Base-by-base conservation (phyloP, 2,113 vertebrate species). In the Dicaeum eximium region DNA sequence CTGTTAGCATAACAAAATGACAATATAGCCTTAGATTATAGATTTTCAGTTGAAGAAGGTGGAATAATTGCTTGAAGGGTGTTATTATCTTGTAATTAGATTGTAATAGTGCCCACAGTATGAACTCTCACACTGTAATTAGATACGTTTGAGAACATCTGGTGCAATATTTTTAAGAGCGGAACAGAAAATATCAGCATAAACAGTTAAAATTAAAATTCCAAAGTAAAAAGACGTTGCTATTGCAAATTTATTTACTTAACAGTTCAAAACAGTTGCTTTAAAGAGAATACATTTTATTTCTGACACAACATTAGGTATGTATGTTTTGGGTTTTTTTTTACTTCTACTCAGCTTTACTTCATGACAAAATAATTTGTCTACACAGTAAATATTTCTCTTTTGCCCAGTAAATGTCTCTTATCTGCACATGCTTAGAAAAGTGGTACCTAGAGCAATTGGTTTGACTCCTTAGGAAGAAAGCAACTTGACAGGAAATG, bases 81-180 rank as follows among this genome's bases (percentile, higher is more conserved):
- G 60, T 74, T 87, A 62, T 80, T 95, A 69, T 69, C 50, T 85
- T 89, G 58, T 77, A 91, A 95, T 92, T 96, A 89, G 51, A 91
- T 70, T 88, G 51, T 78, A 94, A 79, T 70, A 83, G 78, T 58
- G 85, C 30, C 58, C 84, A 83, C 77, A 90, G 45, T 67, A 80
- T 58, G 74, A 92, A 79, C 51, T 75, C 82, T 94, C 24, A 78
- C n/a, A 47, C 19, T 44, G 48, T 60, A 94, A 90, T 80, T 65
- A 88, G 77, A 86, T 88, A 47, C 42, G 82, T 65, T 56, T 64
- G 65, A 79, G 80, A 65, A 90, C 78, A 95, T 73, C 83, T 93
- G 78, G 48, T 53, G 15, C 64, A 72, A 47, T 75, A 80, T 44
- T 90, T 97, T 78, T 40, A 72, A 73, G 62, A 82, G 38, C 14